These are phyloP conservation scores for Esox niger DNA, from an alignment of 2,113 vertebrate genomes.

Conservation along the genomic window DNA sequence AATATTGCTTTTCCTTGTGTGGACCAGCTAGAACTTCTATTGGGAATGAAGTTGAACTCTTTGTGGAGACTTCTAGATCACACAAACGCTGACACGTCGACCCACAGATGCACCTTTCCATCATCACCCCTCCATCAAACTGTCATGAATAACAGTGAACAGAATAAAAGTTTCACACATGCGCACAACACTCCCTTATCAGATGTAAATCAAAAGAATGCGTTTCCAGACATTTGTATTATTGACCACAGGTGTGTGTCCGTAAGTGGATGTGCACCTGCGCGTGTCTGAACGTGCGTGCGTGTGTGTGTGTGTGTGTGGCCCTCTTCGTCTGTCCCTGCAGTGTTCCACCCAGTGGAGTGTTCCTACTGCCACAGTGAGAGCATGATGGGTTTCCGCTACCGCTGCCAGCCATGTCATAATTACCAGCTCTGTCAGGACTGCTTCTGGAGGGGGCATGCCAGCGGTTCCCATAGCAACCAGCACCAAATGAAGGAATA, in stretches of 20 bases:
- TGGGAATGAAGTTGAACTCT: too few species aligned
- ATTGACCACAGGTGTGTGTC: constrained; percentile 39
- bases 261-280: not conserved
- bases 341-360: constrained; percentile 98
- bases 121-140: not conserved
- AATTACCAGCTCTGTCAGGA: constrained; percentile 99
- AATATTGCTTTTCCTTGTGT: too few species aligned
- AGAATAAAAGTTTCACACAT: constrained; percentile 19
- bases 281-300: not conserved
- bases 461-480: constrained; percentile 98
- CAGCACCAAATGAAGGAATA: constrained; percentile 99
- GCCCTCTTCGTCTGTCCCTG: constrained; percentile 37
- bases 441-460: constrained; percentile 99
- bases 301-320: constrained; percentile 30
- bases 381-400: constrained; percentile 99
- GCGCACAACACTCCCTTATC: not conserved
- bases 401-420: constrained; percentile 99
- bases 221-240: constrained; percentile 19
- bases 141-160: constrained; percentile 9
- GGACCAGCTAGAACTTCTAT: too few species aligned
- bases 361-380: constrained; percentile 98
- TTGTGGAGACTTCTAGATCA: too few species aligned
- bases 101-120: not conserved
- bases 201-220: not conserved
- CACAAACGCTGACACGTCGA: not conserved